A percentile compares a stretch with the other conserved stretches of the same genome.
Evolutionary conservation across 2,113 vertebrate genomes (phyloP).

Genomic region (Thymallus thymallus): DNA sequence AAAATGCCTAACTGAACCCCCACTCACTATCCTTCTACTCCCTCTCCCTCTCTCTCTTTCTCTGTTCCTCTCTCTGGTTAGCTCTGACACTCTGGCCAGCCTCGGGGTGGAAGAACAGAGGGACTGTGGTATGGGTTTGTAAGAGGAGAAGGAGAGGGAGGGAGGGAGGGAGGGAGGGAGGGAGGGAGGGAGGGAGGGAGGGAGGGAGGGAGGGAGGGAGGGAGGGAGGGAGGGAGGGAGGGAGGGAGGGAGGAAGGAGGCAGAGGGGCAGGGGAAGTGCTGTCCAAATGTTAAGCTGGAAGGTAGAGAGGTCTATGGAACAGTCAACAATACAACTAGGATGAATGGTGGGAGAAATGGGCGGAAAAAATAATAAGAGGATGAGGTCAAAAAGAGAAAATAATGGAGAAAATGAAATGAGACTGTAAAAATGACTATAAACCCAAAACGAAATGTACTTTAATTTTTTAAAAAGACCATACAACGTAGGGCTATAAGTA

Average conservation of each 20-base stretch:
- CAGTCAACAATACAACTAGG: not conserved
- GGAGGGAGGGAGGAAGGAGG: slow-evolving; percentile 15
- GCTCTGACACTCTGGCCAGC: slow-evolving; percentile 80
- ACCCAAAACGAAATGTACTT: not conserved
- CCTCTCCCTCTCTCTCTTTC: slow-evolving; percentile 41
- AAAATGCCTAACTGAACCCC: slow-evolving; percentile 66
- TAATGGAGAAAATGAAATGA: not conserved
- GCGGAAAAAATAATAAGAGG: not conserved
- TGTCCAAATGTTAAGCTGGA: slow-evolving; percentile 47
- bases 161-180: slow-evolving; percentile 29
- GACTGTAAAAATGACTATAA: not conserved
- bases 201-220: slow-evolving; percentile 19
- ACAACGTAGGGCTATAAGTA: no score
- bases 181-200: slow-evolving; percentile 27
- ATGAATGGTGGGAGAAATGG: not conserved
- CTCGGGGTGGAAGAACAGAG: slow-evolving; percentile 80
- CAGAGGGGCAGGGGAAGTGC: slow-evolving; percentile 31
- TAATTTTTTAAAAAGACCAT: not conserved
- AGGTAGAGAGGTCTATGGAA: not conserved
- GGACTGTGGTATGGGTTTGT: slow-evolving; percentile 75
- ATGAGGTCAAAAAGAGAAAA: not conserved
- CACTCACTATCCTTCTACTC: slow-evolving; percentile 35
- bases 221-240: slow-evolving; percentile 16
- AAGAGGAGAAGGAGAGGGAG: slow-evolving; percentile 61
- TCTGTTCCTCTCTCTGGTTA: slow-evolving; percentile 77